A percentile compares a stretch with the other conserved stretches of the same genome.
Evolutionary conservation across 2,888 invertebrate genomes (phyloP).

Genomic region (Cyaniris semiargus): DNA sequence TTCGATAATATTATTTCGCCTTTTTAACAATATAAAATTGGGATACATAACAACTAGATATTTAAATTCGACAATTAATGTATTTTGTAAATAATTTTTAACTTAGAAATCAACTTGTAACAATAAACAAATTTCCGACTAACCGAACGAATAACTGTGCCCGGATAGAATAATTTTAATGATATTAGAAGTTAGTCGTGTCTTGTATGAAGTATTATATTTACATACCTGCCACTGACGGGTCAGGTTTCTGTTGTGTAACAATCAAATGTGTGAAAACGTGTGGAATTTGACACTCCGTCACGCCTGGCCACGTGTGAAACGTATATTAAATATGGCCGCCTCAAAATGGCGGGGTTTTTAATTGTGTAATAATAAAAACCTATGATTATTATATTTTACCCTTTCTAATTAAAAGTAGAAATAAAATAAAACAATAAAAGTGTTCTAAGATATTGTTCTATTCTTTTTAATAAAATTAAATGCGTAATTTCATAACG

Average conservation of each 20-base stretch:
- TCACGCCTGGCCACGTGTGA: neutral
- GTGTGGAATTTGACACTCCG: constrained; percentile 7
- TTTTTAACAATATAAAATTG: no score
- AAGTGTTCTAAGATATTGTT: no score
- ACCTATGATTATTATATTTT: neutral
- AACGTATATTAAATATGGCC: neutral
- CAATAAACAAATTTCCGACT: no score
- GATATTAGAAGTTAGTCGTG: neutral
- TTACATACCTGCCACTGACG: neutral
- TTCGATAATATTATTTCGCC: no score
- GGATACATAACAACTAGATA: no score
- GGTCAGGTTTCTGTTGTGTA: constrained; percentile 7
- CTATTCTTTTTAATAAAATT: no score
- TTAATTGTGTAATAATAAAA: no score
- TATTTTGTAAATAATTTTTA: neutral
- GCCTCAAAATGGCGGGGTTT: neutral
- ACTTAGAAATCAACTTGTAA: neutral
- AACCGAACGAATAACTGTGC: neutral
- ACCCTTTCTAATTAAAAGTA: no score
- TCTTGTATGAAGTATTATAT: neutral
- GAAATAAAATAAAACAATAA: no score
- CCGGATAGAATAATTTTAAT: neutral
- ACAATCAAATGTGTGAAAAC: constrained; percentile 20
- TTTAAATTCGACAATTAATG: no score
- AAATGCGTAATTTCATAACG: no score